A percentile compares a stretch with the other conserved stretches of the same genome.
phyloP scores from a whole-genome alignment of 2,888 invertebrate species.

The Dryobota labecula region DNA sequence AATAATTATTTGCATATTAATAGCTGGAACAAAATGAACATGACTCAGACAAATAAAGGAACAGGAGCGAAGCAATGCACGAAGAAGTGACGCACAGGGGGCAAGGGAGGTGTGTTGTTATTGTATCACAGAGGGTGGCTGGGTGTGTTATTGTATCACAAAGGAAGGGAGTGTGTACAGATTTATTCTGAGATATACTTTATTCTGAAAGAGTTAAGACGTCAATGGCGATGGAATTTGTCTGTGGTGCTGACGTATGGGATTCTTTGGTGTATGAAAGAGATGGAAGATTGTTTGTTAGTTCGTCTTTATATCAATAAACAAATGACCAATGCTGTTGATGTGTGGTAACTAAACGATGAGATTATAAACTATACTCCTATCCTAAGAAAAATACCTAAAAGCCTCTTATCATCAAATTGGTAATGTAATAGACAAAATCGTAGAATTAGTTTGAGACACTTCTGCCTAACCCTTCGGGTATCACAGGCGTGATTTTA shows the following conservation, averaged over 20 bases:
- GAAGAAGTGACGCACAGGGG: neutral
- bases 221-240: constrained; percentile 10
- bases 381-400: neutral
- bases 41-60: constrained; percentile 28
- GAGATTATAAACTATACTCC: neutral
- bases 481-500: neutral
- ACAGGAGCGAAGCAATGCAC: neutral
- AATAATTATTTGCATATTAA: neutral
- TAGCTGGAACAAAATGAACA: neutral
- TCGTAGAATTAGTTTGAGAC: neutral
- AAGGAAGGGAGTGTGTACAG: neutral
- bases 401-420: neutral
- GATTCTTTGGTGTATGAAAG: neutral
- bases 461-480: neutral
- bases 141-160: constrained; percentile 8
- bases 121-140: neutral
- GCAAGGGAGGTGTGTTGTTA: constrained; percentile 4
- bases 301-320: neutral
- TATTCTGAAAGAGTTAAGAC: constrained; percentile 10
- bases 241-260: neutral
- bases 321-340: neutral
- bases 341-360: no score
- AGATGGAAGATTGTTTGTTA: neutral
- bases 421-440: no score
- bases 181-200: constrained; percentile 2